Evolutionary conservation across 2,888 invertebrate genomes (phyloP).

Genomic region (Drosophila ustulata): DNA sequence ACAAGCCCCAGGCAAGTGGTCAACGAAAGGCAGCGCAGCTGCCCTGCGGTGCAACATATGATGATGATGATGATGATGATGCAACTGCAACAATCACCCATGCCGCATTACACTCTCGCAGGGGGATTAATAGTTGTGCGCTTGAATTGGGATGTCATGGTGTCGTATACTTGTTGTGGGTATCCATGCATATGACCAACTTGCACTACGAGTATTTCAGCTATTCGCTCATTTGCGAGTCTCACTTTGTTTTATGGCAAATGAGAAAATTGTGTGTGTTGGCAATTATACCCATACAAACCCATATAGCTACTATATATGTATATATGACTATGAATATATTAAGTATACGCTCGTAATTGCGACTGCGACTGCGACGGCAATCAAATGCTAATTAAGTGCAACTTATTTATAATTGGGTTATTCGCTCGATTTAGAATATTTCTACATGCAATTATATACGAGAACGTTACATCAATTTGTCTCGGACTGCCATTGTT

Average conservation of each 20-base stretch:
- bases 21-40: slow-evolving; percentile 23
- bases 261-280: slow-evolving; percentile 23
- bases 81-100: slow-evolving; percentile 38
- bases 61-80: slow-evolving; percentile 39
- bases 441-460: neutral
- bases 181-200: slow-evolving; percentile 2
- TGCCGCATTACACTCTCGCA: neutral
- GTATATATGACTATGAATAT: slow-evolving; percentile 13
- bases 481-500: neutral
- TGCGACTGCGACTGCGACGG: neutral
- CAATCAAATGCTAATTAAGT: slow-evolving; percentile 15
- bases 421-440: slow-evolving; percentile 6
- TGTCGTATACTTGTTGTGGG: slow-evolving; percentile 2
- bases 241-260: slow-evolving; percentile 1
- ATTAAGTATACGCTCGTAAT: slow-evolving; percentile 22
- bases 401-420: slow-evolving; percentile 17
- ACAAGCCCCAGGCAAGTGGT: slow-evolving; percentile 21
- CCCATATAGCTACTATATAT: neutral
- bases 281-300: slow-evolving; percentile 10
- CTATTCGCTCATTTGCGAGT: slow-evolving; percentile 5
- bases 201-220: neutral
- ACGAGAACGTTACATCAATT: neutral
- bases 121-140: slow-evolving; percentile 29
- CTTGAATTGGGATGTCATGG: slow-evolving; percentile 20
- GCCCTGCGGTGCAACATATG: slow-evolving; percentile 17